These are phyloP conservation scores for Xyrauchen texanus DNA, from an alignment of 2,113 vertebrate species.

Conservation along the genomic window DNA sequence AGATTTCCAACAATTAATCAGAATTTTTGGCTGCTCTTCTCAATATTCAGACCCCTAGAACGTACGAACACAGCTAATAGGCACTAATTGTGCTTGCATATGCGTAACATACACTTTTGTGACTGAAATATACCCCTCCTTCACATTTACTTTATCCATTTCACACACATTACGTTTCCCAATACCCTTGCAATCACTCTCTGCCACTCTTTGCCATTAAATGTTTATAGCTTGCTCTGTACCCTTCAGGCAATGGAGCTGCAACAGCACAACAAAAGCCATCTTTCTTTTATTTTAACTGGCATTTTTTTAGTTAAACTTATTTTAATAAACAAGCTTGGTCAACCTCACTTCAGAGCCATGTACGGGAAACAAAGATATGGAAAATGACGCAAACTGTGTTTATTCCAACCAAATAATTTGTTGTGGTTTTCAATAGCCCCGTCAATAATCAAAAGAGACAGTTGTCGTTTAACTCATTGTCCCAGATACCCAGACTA, in stretches of 20 bases:
- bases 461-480: not conserved
- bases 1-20: not conserved
- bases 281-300: too few relatives aligned
- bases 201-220: conserved; percentile 20
- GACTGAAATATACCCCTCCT: too few relatives aligned
- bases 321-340: not conserved
- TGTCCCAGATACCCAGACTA: not conserved
- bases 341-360: not conserved
- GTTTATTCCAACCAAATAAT: conserved; percentile 1
- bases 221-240: conserved; percentile 45
- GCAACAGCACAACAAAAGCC: conserved; percentile 36
- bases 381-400: conserved; percentile 3
- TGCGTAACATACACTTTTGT: too few relatives aligned
- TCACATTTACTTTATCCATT: too few relatives aligned
- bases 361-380: not conserved
- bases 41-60: not conserved
- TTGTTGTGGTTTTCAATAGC: not conserved
- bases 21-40: not conserved
- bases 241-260: not conserved
- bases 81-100: too few relatives aligned
- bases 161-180: not conserved
- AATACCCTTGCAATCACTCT: not conserved
- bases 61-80: not conserved
- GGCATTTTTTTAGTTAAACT: conserved; percentile 18
- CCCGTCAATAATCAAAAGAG: not conserved